Evolutionary conservation across 2,797 vertebrate species (phyloP).

Genomic region (Rhyacichthys aspro): DNA sequence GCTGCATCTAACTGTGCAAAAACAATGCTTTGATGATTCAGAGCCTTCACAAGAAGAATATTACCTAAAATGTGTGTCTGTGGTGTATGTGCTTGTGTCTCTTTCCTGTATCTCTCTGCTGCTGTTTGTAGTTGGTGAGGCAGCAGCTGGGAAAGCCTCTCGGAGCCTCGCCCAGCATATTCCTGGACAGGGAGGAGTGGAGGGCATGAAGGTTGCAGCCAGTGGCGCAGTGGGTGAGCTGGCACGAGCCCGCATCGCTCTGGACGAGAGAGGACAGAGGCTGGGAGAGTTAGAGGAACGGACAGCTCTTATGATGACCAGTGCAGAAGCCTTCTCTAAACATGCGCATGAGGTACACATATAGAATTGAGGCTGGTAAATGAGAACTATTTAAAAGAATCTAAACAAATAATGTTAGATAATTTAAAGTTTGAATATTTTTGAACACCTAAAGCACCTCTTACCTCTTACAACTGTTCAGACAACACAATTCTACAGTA

Average conservation of each 20-base stretch:
- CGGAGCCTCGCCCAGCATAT: conserved; percentile 96
- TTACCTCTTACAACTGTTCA: too few relatives aligned
- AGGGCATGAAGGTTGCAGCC: conserved; percentile 90
- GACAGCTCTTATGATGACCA: conserved; percentile 95
- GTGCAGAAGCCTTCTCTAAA: conserved; percentile 94
- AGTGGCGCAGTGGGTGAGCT: conserved; percentile 91
- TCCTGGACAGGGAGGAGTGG: conserved; percentile 89
- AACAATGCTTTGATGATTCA: background rate
- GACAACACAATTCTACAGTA: too few relatives aligned
- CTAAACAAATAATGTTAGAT: too few relatives aligned
- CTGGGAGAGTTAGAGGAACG: conserved; percentile 95
- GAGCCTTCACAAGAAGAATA: too few relatives aligned
- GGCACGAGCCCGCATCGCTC: conserved; percentile 89
- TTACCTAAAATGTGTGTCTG: background rate
- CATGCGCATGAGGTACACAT: conserved; percentile 92
- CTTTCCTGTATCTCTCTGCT: background rate
- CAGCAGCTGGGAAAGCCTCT: conserved; percentile 93
- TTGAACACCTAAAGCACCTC: too few relatives aligned
- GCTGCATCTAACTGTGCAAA: too few relatives aligned
- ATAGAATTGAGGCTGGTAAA: too few relatives aligned
- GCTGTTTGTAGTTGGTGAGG: conserved; percentile 87
- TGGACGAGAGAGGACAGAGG: conserved; percentile 95
- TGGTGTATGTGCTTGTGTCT: background rate
- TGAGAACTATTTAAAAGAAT: too few relatives aligned
- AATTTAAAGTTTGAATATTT: too few relatives aligned